Conservation (phyloP, 2,888 invertebrate genomes). For the Helleia helle region DNA sequence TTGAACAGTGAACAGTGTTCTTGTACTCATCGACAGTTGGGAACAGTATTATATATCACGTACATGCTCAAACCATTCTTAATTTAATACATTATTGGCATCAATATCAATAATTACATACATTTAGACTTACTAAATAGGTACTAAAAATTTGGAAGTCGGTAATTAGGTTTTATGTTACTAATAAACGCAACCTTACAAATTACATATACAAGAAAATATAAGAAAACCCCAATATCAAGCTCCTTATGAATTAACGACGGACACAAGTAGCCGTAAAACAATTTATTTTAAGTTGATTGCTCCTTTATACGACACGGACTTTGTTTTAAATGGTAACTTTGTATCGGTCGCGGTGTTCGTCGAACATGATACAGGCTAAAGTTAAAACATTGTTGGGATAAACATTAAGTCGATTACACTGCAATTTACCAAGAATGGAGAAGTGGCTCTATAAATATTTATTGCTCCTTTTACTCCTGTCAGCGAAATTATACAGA, state of each 20-base stretch:
- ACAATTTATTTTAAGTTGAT: conserved; percentile 54
- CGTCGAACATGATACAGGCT: conserved; percentile 23
- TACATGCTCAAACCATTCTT: no score
- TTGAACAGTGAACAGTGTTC: no score
- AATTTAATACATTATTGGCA: no score
- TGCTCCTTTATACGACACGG: conserved; percentile 47
- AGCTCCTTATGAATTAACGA: conserved; percentile 36
- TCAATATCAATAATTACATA: no score
- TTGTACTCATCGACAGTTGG: no score
- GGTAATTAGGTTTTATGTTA: not conserved
- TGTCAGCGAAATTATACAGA: conserved; percentile 20
- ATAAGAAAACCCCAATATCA: no score
- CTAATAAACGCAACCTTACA: not conserved
- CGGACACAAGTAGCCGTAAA: conserved; percentile 47
- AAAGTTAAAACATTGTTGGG: conserved; percentile 52
- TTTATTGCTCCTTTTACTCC: conserved; percentile 51
- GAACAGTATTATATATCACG: no score
- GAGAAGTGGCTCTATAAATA: conserved; percentile 63
- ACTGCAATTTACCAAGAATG: conserved; percentile 55
- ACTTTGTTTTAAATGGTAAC: conserved; percentile 42
- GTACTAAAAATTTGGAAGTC: not conserved
- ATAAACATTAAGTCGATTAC: conserved; percentile 58
- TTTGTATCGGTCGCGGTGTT: conserved; percentile 38
- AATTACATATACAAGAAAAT: not conserved
- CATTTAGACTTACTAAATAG: not conserved